Evolutionary conservation across 92 coral and sea anemone genomes (phyloP), one percentile per base, ranked within the genome.

Genomic region (Phymanthus crucifer): DNA sequence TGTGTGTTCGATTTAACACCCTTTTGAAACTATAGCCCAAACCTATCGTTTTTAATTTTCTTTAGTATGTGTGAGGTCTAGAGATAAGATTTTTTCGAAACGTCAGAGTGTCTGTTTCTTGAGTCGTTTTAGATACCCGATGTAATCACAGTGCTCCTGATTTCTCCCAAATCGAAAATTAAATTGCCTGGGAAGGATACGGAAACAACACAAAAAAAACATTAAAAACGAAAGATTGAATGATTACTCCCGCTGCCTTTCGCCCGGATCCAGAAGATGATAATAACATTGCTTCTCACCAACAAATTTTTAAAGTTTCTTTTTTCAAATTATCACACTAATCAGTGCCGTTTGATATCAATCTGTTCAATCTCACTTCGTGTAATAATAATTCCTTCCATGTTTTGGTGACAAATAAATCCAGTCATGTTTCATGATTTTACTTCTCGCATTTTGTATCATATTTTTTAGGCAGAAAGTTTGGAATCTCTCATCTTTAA

Each of bases 1-100:
- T 7, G 29, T 7, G 1, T 6, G 1, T 24, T 27, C 26, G 14
- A 12, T 61, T 61, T 4, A 5, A 24, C 68, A 54, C 64, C 31
- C 64, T 54, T 23, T 54, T 24, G 33, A 24, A 61, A 61, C 29
- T 61, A 5, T 54, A 54, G 26, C 29, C 29, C 34, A 12, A 24
- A 27, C 17, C 23, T 61, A 26, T 61, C 27, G 16, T 29, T 61
- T 58, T 61, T 24, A 10, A 61, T 24, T 61, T 61, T 61, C 32
- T 61, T 27, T 27, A 7, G 68, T 61, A 61, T 61, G 68, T 61
- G 68, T 61, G 68, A 29, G 68, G 68, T 61, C 68, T 18, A 61
- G 27, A 61, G 68, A 61, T 61, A 61, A 61, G 68, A 61, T 61
- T 61, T 61, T 33, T 19, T 61, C 68, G 13, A 43, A 29, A n/a